Evolutionary conservation across 1,140 invertebrate genomes (phyloP), one percentile per base, ranked within the genome.

Genomic region (Drosophila tani): DNA sequence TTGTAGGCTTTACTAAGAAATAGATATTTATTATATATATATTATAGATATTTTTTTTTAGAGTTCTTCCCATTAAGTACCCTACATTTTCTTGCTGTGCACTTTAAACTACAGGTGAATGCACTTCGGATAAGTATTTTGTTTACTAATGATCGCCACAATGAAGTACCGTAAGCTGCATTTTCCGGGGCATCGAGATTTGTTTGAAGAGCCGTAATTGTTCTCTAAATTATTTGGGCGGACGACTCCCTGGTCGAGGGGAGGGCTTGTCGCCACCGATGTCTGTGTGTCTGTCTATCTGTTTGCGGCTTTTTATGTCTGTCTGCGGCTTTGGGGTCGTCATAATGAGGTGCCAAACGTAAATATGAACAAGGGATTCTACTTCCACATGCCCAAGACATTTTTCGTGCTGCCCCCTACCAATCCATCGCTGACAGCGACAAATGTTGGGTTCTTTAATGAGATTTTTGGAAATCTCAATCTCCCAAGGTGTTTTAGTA

Each of bases 101-200:
- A 67, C 58, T 35, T 47, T 46, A 43, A 41, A 49, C 17, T 58
- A 67, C 81, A 88, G 84, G 83, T 87, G 81, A 87, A 88, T 88
- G 83, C 83, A 87, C 84, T 50, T 66, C 65, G 29, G 27, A 49
- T 90, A 55, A 55, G 51, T 55, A 71, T 91, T 91, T 87, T 87
- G 81, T 81, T 85, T 91, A 75, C 84, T 91, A 91, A 83, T 90
- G 88, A 91, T 79, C 79, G 46, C 67, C 81, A 79, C 81, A 78
- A 81, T 77, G 79, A 66, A 69, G 67, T 62, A 69, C 70, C 76
- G 59, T 70, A 62, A 78, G 51, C 71, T 70, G 78, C 56, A 69
- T 45, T 66, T 51, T 35, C 35, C 59, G 64, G 51, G 75, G 59
- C 51, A 35, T 32, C 14, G 15, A 27, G 66, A 75, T 79, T 64